Percentiles rank a stretch among this genome's conserved stretches.
Conservation (phyloP, 1,140 invertebrate genomes). For the Globodera rostochiensis region DNA sequence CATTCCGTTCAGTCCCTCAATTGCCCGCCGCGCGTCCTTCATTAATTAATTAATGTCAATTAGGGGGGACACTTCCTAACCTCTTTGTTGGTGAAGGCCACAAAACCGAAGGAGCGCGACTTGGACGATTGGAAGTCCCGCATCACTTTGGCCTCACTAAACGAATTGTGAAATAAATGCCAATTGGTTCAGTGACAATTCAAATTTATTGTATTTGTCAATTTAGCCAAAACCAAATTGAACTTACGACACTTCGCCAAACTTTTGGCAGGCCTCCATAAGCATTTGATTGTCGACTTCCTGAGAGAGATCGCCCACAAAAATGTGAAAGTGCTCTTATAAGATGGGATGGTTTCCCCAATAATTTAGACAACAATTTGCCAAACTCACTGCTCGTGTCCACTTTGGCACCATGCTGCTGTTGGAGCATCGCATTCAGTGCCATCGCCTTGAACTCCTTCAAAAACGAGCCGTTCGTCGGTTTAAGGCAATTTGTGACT, state of each 20-base stretch:
- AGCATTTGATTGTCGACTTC: conserved; percentile 95
- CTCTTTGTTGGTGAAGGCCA: conserved; percentile 97
- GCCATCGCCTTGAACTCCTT: conserved; percentile 42
- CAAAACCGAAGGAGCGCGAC: conserved; percentile 99
- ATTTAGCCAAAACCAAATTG: neutral
- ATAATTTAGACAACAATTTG: neutral
- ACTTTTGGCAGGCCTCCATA: conserved; percentile 90
- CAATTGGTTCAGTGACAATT: conserved; percentile 5
- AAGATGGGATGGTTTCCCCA: conserved; percentile 18
- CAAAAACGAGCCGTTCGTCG: conserved; percentile 6
- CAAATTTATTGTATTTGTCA: neutral
- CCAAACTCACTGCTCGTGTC: conserved; percentile 47
- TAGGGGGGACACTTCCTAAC: conserved; percentile 71
- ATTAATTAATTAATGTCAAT: neutral
- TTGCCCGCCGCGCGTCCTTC: conserved; percentile 91
- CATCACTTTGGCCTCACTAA: conserved; percentile 61
- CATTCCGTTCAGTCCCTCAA: conserved; percentile 95
- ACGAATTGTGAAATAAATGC: neutral
- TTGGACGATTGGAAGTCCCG: conserved; percentile 95
- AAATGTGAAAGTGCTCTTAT: conserved; percentile 89
- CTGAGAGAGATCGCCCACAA: conserved; percentile 94
- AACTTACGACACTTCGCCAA: conserved; percentile 89
- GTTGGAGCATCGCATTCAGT: conserved; percentile 24
- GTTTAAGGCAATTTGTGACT: neutral
- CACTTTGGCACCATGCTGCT: conserved; percentile 32